These are phyloP conservation scores for Parus major DNA, from an alignment of 2,113 vertebrate species.

Conservation along the genomic window DNA sequence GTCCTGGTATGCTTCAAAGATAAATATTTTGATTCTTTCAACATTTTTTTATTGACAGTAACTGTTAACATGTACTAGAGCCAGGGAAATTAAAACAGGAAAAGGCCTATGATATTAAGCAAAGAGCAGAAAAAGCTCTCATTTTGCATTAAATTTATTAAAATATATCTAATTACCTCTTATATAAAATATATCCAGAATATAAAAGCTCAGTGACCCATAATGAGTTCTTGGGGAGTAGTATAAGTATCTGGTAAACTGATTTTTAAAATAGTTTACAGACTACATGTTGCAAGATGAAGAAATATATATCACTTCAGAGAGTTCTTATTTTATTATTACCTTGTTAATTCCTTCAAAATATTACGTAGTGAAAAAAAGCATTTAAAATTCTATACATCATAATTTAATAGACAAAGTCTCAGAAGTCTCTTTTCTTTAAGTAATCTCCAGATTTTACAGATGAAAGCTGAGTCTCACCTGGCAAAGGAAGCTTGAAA, in stretches of 20 bases:
- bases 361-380: neutral
- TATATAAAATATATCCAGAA: neutral
- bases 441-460: neutral
- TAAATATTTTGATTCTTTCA: neutral
- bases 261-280: neutral
- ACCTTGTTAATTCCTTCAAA: neutral
- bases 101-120: neutral
- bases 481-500: neutral
- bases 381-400: neutral
- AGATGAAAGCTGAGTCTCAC: neutral
- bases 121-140: neutral
- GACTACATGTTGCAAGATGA: neutral
- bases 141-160: neutral
- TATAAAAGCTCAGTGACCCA: neutral
- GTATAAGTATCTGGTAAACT: neutral
- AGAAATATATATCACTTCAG: neutral
- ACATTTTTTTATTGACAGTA: neutral
- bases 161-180: neutral
- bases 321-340: neutral
- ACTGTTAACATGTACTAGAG: neutral
- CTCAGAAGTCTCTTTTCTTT: neutral
- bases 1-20: neutral
- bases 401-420: neutral
- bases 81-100: neutral
- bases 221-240: neutral